Base-by-base conservation (phyloP, 2,888 invertebrate genomes). In the Odontothrips loti region DNA sequence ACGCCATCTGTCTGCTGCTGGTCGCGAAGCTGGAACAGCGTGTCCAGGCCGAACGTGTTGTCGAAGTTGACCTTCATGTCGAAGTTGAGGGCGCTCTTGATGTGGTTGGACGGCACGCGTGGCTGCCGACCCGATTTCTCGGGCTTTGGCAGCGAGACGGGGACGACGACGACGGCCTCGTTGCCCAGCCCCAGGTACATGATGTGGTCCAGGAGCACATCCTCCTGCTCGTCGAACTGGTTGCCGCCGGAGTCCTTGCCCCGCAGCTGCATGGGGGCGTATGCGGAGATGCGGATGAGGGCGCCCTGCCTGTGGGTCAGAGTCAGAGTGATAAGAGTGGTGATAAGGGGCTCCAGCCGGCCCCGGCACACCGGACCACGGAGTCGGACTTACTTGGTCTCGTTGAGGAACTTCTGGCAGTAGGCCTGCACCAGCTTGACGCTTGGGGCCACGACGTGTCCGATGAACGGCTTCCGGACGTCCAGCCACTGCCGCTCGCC, bases 171-270 rank as follows among this genome's bases (percentile, higher is more conserved):
- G 11, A 75, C 27, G 68, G 68, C 68, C 11, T 75, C 27, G 27
- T 75, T 75, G 68, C 68, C 68, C 6, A 75, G 23, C 23, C 68
- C 68, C 68, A 75, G 68, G 68, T 27, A 75, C 68, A 75, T 75
- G 68, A 75, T 75, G 68, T 75, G 68, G 68, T 75, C 68, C 27
- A 75, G 68, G 23, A 75, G 68, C 68, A 75, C 68, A 1, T 75
- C 68, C 68, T 75, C 68, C 23, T 12, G 10, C 68, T 9, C 68
- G 68, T 75, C 68, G 68, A 75, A 75, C 68, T 27, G 23, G 68
- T 43, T 43, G 34, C 27, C 27, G 68, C 27, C 68, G n/a, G 23
- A 27, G 6, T 12, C 23, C 68, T 75, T 75, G 58, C 58, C 17
- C 17, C 2, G 6, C 3, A 43, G 34, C 34, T 43, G 34, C 34